Evolutionary conservation across 2,888 invertebrate genomes (phyloP).

Genomic region (Cryptosula pallasiana): DNA sequence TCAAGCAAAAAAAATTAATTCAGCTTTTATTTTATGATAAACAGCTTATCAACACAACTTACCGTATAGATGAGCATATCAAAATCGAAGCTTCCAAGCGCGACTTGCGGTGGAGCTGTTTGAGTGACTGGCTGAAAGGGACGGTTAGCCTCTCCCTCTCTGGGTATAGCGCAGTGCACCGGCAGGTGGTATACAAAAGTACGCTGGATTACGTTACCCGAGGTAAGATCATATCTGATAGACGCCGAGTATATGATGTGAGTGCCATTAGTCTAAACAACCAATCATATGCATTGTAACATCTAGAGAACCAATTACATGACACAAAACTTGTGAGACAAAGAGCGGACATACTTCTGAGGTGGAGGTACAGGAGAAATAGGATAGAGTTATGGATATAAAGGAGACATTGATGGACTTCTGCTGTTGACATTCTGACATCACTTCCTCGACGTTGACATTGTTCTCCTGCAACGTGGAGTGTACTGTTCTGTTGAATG

Average conservation of each 20-base stretch:
- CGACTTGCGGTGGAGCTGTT: conserved; percentile 26
- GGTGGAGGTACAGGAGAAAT: neutral
- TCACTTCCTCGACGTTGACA: conserved; percentile 29
- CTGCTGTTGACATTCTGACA: conserved; percentile 30
- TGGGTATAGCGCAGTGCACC: conserved; percentile 38
- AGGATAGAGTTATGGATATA: neutral
- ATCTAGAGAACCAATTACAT: neutral
- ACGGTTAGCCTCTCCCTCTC: conserved; percentile 30
- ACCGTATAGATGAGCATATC: conserved; percentile 34
- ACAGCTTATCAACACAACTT: too few species aligned
- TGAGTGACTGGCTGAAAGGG: conserved; percentile 35
- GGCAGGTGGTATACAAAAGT: conserved; percentile 38
- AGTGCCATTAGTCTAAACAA: conserved; percentile 38
- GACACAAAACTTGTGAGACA: neutral
- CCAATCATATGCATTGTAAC: neutral
- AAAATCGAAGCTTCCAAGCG: conserved; percentile 32
- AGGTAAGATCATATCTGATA: conserved; percentile 36
- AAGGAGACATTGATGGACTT: conserved; percentile 41
- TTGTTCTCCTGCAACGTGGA: conserved; percentile 36
- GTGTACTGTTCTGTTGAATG: conserved; percentile 36
- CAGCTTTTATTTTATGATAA: too few species aligned
- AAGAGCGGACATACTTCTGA: neutral
- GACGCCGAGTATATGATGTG: conserved; percentile 41
- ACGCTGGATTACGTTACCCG: conserved; percentile 33
- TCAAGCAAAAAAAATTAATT: too few species aligned